Base-by-base conservation (phyloP, 2,113 vertebrate species). In the Arizona elegans region DNA sequence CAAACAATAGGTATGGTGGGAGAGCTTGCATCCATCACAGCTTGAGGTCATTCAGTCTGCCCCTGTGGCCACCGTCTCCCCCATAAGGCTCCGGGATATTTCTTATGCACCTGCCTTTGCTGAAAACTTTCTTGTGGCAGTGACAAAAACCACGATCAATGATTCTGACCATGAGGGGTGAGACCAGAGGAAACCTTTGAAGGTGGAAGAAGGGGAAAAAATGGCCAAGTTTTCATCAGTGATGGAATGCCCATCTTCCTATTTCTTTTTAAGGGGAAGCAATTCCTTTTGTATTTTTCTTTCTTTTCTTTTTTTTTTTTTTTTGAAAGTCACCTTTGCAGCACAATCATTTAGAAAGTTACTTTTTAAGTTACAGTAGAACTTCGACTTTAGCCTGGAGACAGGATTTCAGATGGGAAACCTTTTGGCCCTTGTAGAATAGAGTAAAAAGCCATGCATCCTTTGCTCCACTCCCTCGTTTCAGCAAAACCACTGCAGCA, bases 381-480 rank as follows among this genome's bases (percentile, higher is more conserved):
- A 26, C 23, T 58, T 21, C 29, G 0, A 58, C 23, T 90, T 47
- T 65, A 87, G 92, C 88, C 92, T 87, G n/a, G 9, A 93, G 92
- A 93, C 92, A 93, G 75, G 47, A 65, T 65, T 90, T 90, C 75
- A 93, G 56, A 54, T 87, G n/a, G 23, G 13, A 87, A 93, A 93
- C 89, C 92, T 93, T 90, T 90, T 90, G 89, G 75, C 92, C 92
- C 85, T 90, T 12, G 15, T 6, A 43, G 92, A 90, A 87, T 24
- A 93, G 92, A 93, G 81, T 90, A 17, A 8, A 26, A 55, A 87
- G 89, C 53, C 50, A 38, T n/a, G 89, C 50, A 29, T 90, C 55
- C 47, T 26, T 26, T 9, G 6, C 70, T 21, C 3, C 38, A 2
- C 8, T 29, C 65, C 89, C 47, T 24, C 47, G 2, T 90, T 86